A percentile compares a stretch with the other conserved stretches of the same genome.
Evolutionary conservation across 2,888 invertebrate genomes (phyloP).

Genomic region (Agrotis ipsilon): DNA sequence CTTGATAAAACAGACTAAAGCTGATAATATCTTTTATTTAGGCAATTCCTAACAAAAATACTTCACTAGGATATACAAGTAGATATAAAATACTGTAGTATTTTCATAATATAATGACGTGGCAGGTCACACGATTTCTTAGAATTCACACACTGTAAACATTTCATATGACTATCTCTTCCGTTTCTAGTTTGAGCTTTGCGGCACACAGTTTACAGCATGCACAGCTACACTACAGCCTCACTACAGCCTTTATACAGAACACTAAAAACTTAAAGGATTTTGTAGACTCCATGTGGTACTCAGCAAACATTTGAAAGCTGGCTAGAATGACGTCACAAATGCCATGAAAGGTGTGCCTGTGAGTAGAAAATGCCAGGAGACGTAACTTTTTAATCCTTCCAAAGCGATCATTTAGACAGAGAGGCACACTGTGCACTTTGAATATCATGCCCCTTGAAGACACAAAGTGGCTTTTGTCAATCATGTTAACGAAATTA

Average conservation of each 20-base stretch:
- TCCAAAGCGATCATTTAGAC: not conserved
- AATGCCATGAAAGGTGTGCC: not conserved
- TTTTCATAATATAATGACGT: no score
- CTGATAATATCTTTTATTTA: no score
- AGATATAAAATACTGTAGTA: no score
- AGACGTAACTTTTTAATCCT: not conserved
- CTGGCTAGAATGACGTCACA: no score
- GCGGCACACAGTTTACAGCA: not conserved
- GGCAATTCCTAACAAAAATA: no score
- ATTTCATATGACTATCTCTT: not conserved
- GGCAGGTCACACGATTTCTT: no score
- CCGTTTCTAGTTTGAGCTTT: not conserved
- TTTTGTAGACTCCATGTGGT: not conserved
- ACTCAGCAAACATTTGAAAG: not conserved
- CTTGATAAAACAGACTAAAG: not conserved
- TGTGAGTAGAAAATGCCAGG: not conserved
- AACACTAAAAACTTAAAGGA: constrained; percentile 3
- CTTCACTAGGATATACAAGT: no score
- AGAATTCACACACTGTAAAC: not conserved
- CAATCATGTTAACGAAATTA: no score
- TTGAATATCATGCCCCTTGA: no score
- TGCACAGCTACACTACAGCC: no score
- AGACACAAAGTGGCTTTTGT: no score
- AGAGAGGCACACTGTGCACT: no score
- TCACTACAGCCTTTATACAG: not conserved